These are phyloP conservation scores for Lamellibrachia satsuma DNA, from an alignment of 2,888 invertebrate genomes.

Conservation along the genomic window DNA sequence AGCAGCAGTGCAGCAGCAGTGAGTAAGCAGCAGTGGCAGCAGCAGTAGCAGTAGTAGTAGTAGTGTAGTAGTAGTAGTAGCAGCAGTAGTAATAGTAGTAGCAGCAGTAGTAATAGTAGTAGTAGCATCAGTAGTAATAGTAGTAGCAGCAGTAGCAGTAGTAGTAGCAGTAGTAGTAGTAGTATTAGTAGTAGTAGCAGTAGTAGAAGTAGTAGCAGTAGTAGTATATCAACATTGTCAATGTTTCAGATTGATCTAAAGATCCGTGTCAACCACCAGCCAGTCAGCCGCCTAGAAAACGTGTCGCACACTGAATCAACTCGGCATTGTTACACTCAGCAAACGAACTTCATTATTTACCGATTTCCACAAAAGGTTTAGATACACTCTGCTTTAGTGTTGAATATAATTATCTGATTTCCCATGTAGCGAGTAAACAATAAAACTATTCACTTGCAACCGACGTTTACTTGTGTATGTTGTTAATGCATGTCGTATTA, in stretches of 20 bases:
- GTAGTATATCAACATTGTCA: neutral
- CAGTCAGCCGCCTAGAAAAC: neutral
- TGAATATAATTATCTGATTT: neutral
- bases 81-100: neutral
- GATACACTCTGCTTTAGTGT: neutral
- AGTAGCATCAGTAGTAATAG: neutral
- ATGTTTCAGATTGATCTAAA: neutral
- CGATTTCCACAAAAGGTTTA: neutral
- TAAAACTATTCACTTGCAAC: neutral
- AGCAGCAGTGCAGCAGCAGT: too few relatives aligned
- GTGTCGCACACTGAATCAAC: neutral
- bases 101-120: neutral
- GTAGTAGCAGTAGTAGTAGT: neutral
- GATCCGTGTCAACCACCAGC: neutral
- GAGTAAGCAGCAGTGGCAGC: neutral
- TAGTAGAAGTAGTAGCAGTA: neutral
- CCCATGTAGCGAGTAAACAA: neutral
- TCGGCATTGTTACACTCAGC: neutral
- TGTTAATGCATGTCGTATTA: neutral
- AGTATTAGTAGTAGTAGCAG: neutral
- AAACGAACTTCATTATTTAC: neutral
- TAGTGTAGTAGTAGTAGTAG: conserved; percentile 23
- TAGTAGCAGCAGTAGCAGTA: neutral
- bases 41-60: conserved; percentile 23
- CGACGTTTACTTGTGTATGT: neutral